Evolutionary conservation across 2,888 invertebrate genomes (phyloP).

Genomic region (Tinea pellionella): DNA sequence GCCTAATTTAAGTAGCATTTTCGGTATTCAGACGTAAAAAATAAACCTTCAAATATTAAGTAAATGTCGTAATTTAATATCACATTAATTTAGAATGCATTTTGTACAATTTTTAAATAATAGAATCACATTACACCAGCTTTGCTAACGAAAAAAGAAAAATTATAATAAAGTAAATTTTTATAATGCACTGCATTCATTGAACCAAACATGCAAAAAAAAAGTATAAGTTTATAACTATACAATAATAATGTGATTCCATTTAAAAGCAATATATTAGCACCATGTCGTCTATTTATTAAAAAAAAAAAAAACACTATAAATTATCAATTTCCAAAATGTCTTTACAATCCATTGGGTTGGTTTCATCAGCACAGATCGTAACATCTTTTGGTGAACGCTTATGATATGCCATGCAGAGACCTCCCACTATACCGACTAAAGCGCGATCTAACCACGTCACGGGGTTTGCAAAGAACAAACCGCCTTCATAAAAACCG

Average conservation of each 20-base stretch:
- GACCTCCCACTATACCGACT: slow-evolving; percentile 82
- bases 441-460: slow-evolving; percentile 93
- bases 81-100: neutral
- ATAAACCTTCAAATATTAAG: too few relatives aligned
- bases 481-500: slow-evolving; percentile 93
- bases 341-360: neutral
- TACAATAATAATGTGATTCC: neutral
- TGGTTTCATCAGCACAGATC: neutral
- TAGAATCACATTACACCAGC: neutral
- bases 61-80: neutral
- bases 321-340: neutral
- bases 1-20: too few relatives aligned
- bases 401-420: slow-evolving; percentile 72
- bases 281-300: neutral
- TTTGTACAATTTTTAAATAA: neutral
- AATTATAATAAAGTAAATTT: too few relatives aligned
- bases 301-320: neutral
- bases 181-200: too few relatives aligned
- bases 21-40: too few relatives aligned
- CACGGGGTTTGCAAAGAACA: slow-evolving; percentile 87
- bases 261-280: neutral
- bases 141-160: too few relatives aligned
- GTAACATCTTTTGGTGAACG: slow-evolving; percentile 35
- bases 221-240: too few relatives aligned
- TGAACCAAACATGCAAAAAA: neutral